A percentile compares a stretch with the other conserved stretches of the same genome.
Evolutionary conservation across 2,888 invertebrate genomes (phyloP).

Genomic region (Andrena hattorfiana): DNA sequence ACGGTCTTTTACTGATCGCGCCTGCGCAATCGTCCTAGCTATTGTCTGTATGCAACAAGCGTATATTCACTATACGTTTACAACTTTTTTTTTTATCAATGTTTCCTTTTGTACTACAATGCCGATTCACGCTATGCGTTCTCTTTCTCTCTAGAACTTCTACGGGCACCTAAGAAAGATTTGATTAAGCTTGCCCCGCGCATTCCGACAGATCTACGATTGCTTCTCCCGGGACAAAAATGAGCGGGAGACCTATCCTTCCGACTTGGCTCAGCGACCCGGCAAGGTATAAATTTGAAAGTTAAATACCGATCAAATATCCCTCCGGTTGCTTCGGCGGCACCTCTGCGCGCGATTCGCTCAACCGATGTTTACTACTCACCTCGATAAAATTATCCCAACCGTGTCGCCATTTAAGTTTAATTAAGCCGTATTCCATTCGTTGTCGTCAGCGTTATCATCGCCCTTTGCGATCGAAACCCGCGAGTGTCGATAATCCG

Average conservation of each 20-base stretch:
- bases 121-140: constrained; percentile 71
- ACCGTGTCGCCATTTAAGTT: constrained; percentile 10
- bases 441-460: not conserved
- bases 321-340: not conserved
- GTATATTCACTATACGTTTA: constrained; percentile 75
- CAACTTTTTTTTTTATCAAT: constrained; percentile 26
- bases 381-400: not conserved
- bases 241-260: constrained; percentile 4
- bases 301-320: not conserved
- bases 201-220: constrained; percentile 14
- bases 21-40: constrained; percentile 81
- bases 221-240: not conserved
- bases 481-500: constrained; percentile 54
- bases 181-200: constrained; percentile 59
- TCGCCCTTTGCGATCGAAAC: constrained; percentile 17
- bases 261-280: not conserved
- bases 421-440: constrained; percentile 13
- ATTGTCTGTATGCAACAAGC: constrained; percentile 82
- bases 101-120: constrained; percentile 76
- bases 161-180: constrained; percentile 69
- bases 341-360: not conserved
- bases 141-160: constrained; percentile 59
- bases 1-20: constrained; percentile 74
- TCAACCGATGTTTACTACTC: not conserved
- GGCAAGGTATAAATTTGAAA: constrained; percentile 10